Conservation (phyloP, 2,888 invertebrate species). For the Epinotia nisella region DNA sequence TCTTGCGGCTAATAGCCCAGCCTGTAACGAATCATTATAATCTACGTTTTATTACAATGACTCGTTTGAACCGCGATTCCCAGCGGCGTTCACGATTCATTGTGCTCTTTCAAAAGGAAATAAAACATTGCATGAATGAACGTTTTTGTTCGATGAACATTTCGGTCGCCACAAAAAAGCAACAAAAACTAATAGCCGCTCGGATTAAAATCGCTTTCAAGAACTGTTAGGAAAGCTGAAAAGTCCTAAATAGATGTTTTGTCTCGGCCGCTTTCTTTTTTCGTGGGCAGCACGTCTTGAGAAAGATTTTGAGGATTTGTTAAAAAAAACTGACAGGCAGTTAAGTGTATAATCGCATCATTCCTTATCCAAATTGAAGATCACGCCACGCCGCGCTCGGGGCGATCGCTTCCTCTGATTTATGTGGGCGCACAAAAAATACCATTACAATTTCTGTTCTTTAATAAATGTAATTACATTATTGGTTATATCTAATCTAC, state of each 20-base stretch:
- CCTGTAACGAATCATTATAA: constrained; percentile 67
- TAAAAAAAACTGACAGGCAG: constrained; percentile 43
- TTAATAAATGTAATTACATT: constrained; percentile 45
- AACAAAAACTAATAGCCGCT: constrained; percentile 44
- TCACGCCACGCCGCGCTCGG: constrained; percentile 39
- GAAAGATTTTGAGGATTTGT: constrained; percentile 33
- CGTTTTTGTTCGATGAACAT: constrained; percentile 71
- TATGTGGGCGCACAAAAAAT: constrained; percentile 44
- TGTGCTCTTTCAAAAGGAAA: constrained; percentile 74
- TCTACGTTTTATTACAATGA: constrained; percentile 65
- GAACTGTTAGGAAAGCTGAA: constrained; percentile 36
- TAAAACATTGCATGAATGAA: constrained; percentile 70
- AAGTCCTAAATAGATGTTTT: constrained; percentile 31
- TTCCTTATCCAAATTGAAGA: constrained; percentile 42
- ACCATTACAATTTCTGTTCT: constrained; percentile 45
- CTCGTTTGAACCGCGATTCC: constrained; percentile 62
- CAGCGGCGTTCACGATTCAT: constrained; percentile 73
- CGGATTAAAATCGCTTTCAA: constrained; percentile 38
- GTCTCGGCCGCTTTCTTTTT: constrained; percentile 31
- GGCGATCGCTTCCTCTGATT: constrained; percentile 37
- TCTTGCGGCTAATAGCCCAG: constrained; percentile 59
- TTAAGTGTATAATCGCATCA: constrained; percentile 44
- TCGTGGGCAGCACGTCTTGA: constrained; percentile 17
- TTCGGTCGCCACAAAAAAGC: constrained; percentile 69
- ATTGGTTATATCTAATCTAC: constrained; percentile 45